These are phyloP conservation scores for Notospermus geniculatus DNA, from an alignment of 1,140 invertebrate species.

Conservation along the genomic window DNA sequence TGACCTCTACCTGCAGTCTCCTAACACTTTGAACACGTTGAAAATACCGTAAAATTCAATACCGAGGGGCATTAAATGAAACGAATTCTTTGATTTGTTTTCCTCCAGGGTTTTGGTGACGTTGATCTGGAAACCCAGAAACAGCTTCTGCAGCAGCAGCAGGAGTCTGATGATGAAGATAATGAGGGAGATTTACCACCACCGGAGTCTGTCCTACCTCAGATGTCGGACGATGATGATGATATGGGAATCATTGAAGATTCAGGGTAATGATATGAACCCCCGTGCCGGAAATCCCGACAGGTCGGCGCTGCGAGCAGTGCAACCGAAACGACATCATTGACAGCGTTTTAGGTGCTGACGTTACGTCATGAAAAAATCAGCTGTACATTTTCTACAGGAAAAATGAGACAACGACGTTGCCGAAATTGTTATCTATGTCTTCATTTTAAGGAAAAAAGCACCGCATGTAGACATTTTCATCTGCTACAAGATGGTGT, in stretches of 20 bases:
- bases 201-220: slow-evolving; percentile 18
- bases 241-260: slow-evolving; percentile 26
- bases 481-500: too few species aligned
- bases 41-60: too few species aligned
- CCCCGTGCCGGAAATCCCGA: not conserved
- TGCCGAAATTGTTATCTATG: too few species aligned
- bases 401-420: too few species aligned
- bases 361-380: too few species aligned
- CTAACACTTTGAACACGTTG: too few species aligned
- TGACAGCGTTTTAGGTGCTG: too few species aligned
- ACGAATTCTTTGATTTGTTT: slow-evolving; percentile 8
- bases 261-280: slow-evolving; percentile 1
- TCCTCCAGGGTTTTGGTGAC: slow-evolving; percentile 52
- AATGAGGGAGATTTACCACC: slow-evolving; percentile 12
- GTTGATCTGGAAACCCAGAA: slow-evolving; percentile 44
- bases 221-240: slow-evolving; percentile 45
- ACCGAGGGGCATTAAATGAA: not conserved
- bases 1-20: too few species aligned
- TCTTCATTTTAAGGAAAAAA: too few species aligned
- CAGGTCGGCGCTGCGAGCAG: not conserved
- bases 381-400: too few species aligned
- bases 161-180: slow-evolving; percentile 33
- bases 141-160: slow-evolving; percentile 11
- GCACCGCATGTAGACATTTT: too few species aligned
- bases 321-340: not conserved